phyloP scores from a whole-genome alignment of 2,113 vertebrate species.

The Paratilapia polleni region DNA sequence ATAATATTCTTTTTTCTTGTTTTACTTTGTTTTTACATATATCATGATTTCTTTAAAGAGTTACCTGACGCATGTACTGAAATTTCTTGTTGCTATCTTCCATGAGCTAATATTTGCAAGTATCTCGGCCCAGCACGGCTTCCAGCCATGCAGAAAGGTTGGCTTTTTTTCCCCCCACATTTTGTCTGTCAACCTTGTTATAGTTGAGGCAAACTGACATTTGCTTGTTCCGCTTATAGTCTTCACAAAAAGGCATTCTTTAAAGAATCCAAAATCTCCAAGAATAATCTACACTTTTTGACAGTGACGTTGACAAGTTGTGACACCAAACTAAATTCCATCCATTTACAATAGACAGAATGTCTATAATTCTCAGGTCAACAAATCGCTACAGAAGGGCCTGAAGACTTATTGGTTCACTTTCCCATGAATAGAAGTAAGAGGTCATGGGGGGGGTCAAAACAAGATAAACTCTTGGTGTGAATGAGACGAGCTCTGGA shows the following conservation, averaged over 20 bases:
- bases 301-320: background rate
- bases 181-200: no score
- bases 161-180: no score
- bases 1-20: no score
- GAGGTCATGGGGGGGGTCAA: constrained; percentile 34
- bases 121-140: background rate
- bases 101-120: background rate
- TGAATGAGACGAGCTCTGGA: constrained; percentile 43
- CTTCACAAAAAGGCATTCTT: no score
- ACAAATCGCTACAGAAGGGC: background rate
- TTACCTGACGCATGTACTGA: no score
- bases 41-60: no score
- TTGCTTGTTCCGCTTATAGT: background rate
- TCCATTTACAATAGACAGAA: background rate
- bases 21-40: no score
- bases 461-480: constrained; percentile 43
- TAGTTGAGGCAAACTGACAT: background rate
- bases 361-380: background rate
- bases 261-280: background rate
- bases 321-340: background rate
- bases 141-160: fast-evolving
- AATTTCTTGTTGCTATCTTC: background rate
- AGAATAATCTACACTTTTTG: background rate
- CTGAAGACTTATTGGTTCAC: constrained; percentile 1
- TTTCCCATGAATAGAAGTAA: constrained; percentile 40